Conservation (phyloP, 1,140 invertebrate species). For the Micrasema longulum region DNA sequence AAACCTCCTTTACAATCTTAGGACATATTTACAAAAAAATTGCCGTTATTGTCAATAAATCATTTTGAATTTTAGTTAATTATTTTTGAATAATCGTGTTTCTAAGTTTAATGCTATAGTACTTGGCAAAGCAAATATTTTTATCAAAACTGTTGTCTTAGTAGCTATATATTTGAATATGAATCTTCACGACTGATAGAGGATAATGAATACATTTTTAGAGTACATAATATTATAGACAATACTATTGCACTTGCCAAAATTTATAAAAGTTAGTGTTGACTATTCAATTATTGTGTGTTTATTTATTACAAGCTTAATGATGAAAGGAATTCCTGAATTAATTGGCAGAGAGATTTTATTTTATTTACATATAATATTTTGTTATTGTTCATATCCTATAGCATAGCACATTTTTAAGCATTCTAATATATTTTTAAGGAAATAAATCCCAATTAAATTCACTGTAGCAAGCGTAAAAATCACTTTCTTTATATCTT, state of each 20-base stretch:
- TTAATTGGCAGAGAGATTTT: background rate
- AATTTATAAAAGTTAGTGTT: background rate
- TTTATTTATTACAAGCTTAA: background rate
- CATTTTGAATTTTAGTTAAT: background rate
- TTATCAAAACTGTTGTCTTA: background rate
- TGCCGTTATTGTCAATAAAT: background rate
- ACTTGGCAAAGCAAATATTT: background rate
- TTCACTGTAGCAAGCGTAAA: too few species aligned
- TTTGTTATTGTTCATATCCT: background rate
- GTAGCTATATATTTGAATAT: conserved; percentile 1
- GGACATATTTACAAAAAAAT: background rate
- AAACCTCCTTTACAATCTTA: too few species aligned
- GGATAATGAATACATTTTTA: conserved; percentile 5
- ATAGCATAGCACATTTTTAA: background rate
- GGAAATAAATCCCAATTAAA: too few species aligned
- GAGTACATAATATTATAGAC: conserved; percentile 4
- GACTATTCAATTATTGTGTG: background rate
- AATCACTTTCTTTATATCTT: too few species aligned
- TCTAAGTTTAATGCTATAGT: background rate
- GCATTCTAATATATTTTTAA: too few species aligned
- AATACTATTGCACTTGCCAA: conserved; percentile 2
- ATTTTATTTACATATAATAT: background rate
- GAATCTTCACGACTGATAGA: conserved; percentile 21
- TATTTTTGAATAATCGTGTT: too few species aligned
- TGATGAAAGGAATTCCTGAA: background rate